These are phyloP conservation scores for Yponomeuta cagnagella DNA, from an alignment of 2,888 invertebrate genomes.

Conservation along the genomic window DNA sequence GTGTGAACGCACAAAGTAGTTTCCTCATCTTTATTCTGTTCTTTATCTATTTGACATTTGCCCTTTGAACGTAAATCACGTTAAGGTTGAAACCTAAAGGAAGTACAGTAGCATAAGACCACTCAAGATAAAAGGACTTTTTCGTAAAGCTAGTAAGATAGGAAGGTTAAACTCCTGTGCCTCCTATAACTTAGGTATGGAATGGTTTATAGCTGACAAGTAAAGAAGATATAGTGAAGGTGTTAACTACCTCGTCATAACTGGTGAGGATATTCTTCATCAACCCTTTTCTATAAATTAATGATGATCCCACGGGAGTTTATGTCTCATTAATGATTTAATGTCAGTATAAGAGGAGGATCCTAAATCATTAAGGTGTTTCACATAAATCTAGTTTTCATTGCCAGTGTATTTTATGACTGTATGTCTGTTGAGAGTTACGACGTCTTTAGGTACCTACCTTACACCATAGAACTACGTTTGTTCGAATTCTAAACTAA, in stretches of 20 bases:
- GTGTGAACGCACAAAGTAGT: background rate
- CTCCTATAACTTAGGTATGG: background rate
- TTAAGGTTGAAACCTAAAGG: slow-evolving; percentile 23
- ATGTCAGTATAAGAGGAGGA: slow-evolving; percentile 26
- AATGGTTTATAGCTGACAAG: slow-evolving; percentile 8
- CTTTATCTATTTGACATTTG: slow-evolving; percentile 17
- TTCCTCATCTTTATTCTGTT: slow-evolving; percentile 7
- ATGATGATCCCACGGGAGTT: slow-evolving; percentile 8
- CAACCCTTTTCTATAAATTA: slow-evolving; percentile 4
- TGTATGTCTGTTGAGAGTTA: background rate
- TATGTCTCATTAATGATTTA: slow-evolving; percentile 35
- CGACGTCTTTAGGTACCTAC: background rate
- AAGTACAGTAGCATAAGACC: background rate
- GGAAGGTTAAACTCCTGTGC: background rate
- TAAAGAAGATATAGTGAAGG: slow-evolving; percentile 30
- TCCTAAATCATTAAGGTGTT: slow-evolving; percentile 10
- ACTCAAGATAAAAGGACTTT: background rate
- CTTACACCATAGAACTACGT: too few species aligned
- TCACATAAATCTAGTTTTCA: slow-evolving; percentile 13
- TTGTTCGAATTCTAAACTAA: too few species aligned
- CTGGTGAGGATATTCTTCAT: slow-evolving; percentile 22
- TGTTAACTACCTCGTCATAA: slow-evolving; percentile 43
- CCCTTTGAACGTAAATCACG: slow-evolving; percentile 39
- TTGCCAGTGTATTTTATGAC: background rate
- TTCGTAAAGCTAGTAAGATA: background rate